phyloP scores from a whole-genome alignment of 2,888 invertebrate genomes.

The Nycteola revayana region DNA sequence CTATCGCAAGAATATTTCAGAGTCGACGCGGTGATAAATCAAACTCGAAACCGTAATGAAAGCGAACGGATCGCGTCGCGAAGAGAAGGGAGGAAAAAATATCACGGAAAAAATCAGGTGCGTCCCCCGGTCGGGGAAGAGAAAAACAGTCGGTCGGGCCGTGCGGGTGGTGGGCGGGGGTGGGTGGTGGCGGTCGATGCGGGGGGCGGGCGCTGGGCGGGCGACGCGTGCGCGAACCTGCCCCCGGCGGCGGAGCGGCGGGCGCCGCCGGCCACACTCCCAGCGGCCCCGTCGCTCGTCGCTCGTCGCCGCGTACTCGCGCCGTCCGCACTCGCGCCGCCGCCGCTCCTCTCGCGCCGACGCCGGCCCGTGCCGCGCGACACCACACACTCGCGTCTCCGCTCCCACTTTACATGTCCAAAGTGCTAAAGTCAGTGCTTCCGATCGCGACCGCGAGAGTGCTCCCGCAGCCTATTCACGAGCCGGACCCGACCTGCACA shows the following conservation, averaged over 20 bases:
- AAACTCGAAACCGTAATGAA: slow-evolving; percentile 82
- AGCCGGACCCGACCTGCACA: slow-evolving; percentile 73
- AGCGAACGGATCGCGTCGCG: slow-evolving; percentile 82
- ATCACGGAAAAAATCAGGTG: slow-evolving; percentile 83
- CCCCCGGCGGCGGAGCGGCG: slow-evolving; percentile 52
- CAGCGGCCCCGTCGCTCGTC: slow-evolving; percentile 49
- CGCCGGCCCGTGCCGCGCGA: slow-evolving; percentile 74
- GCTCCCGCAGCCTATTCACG: slow-evolving; percentile 72
- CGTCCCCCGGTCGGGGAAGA: slow-evolving; percentile 79
- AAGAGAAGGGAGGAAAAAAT: slow-evolving; percentile 80
- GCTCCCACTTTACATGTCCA: slow-evolving; percentile 73
- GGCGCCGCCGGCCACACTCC: slow-evolving; percentile 48
- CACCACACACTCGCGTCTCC: slow-evolving; percentile 51
- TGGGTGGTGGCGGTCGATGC: slow-evolving; percentile 72
- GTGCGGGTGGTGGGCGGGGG: slow-evolving; percentile 57
- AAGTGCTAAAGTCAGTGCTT: slow-evolving; percentile 79
- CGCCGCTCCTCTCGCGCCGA: slow-evolving; percentile 66
- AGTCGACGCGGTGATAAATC: slow-evolving; percentile 79
- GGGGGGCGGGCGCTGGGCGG: slow-evolving; percentile 66
- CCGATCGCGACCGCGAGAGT: slow-evolving; percentile 75
- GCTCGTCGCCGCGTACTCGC: slow-evolving; percentile 45
- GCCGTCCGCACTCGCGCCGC: slow-evolving; percentile 67
- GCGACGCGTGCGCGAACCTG: slow-evolving; percentile 61
- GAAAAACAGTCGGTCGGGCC: slow-evolving; percentile 74
- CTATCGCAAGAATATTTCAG: slow-evolving; percentile 78